These are phyloP conservation scores for Sinocyclocheilus grahami DNA, from an alignment of 2,113 vertebrate species.

Conservation along the genomic window DNA sequence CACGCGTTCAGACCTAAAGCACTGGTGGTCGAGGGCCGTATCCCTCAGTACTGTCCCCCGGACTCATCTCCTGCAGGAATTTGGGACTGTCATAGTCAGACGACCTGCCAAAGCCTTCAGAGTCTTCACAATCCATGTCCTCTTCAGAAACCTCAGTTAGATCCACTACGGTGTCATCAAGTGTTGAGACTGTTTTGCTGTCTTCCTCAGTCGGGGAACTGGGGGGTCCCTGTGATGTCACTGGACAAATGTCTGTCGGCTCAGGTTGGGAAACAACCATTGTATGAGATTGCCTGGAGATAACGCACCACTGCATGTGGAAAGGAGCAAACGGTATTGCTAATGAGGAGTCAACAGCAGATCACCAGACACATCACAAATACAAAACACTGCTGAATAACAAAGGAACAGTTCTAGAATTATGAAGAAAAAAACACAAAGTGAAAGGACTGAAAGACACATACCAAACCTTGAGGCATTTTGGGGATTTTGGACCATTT, in stretches of 20 bases:
- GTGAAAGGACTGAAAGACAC: neutral
- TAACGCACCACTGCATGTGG: neutral
- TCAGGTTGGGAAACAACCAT: no score
- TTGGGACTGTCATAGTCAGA: slow-evolving; percentile 42
- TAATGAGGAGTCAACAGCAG: neutral
- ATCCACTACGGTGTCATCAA: neutral
- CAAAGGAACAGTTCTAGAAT: neutral
- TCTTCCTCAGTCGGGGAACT: fast-evolving
- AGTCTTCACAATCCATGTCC: neutral
- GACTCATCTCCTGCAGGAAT: slow-evolving; percentile 29
- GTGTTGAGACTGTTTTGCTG: neutral
- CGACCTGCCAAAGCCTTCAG: neutral
- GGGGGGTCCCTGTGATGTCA: neutral
- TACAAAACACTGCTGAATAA: neutral
- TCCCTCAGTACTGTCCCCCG: slow-evolving; percentile 32
- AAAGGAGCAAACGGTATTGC: neutral
- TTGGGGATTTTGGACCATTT: neutral
- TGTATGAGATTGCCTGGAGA: no score
- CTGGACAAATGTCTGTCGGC: no score
- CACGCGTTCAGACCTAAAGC: neutral
- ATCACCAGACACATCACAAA: neutral
- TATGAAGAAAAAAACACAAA: neutral
- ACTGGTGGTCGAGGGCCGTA: slow-evolving; percentile 30
- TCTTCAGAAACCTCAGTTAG: neutral
- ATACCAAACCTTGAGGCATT: neutral